A percentile compares a stretch with the other conserved stretches of the same genome.
These are phyloP conservation scores for Nannobrachium achirus DNA, from an alignment of 2,113 vertebrate genomes.

Conservation along the genomic window DNA sequence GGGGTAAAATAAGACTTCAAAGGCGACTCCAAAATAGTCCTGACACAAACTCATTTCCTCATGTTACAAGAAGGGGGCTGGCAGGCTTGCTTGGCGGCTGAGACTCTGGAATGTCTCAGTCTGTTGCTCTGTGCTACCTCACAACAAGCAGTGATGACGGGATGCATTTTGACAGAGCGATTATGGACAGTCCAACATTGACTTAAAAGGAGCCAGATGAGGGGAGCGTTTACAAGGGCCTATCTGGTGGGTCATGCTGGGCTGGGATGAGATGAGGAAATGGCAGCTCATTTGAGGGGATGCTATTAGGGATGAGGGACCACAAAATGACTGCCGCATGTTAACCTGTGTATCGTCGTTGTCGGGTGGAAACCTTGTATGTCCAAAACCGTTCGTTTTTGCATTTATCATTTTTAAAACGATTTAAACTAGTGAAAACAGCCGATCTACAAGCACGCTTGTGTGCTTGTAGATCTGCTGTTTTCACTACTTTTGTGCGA, in stretches of 20 bases:
- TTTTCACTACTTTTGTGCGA: no score
- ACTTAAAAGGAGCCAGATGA: slow-evolving; percentile 72
- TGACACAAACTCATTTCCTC: slow-evolving; percentile 82
- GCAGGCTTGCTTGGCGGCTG: slow-evolving; percentile 54
- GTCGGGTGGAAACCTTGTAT: no score
- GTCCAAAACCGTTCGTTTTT: no score
- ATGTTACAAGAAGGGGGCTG: slow-evolving; percentile 70
- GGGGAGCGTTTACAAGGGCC: slow-evolving; percentile 55
- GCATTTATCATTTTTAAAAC: no score
- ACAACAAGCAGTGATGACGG: slow-evolving; percentile 64
- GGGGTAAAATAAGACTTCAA: slow-evolving; percentile 83
- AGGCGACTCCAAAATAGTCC: slow-evolving; percentile 80
- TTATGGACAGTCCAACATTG: slow-evolving; percentile 68
- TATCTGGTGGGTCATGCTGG: slow-evolving; percentile 56
- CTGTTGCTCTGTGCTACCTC: slow-evolving; percentile 60
- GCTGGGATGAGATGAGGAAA: slow-evolving; percentile 69
- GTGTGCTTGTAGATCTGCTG: no score
- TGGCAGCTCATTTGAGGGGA: slow-evolving; percentile 64
- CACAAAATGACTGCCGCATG: slow-evolving; percentile 60
- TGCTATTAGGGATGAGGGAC: slow-evolving; percentile 58
- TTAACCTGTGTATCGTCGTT: no score
- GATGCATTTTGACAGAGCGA: slow-evolving; percentile 69
- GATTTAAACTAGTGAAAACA: no score
- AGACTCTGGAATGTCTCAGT: slow-evolving; percentile 63
- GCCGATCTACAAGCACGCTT: no score